A percentile compares a stretch with the other conserved stretches of the same genome.
These are phyloP conservation scores for Drosophila pegasa DNA, from an alignment of 2,888 invertebrate genomes.

Conservation along the genomic window DNA sequence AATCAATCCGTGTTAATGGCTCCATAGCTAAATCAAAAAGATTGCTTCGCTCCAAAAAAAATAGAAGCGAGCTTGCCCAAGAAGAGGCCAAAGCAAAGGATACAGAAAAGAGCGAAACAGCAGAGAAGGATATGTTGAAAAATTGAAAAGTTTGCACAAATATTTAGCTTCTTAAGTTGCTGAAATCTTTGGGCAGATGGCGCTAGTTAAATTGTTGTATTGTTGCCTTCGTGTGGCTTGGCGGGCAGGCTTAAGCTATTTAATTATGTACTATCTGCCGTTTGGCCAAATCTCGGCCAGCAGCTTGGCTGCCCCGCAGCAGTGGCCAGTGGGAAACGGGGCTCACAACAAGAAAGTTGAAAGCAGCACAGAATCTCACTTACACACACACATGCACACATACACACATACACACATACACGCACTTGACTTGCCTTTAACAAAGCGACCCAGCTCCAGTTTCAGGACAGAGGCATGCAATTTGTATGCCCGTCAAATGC, in stretches of 20 bases:
- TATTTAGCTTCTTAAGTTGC: constrained; percentile 69
- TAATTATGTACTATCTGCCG: constrained; percentile 70
- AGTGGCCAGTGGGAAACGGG: constrained; percentile 17
- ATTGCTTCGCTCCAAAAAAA: constrained; percentile 48
- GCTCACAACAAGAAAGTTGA: constrained; percentile 43
- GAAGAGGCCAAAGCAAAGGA: not conserved
- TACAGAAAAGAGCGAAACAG: constrained; percentile 1
- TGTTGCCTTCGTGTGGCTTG: constrained; percentile 31
- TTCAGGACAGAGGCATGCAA: constrained; percentile 51
- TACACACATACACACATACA: constrained; percentile 23
- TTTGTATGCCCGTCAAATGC: constrained; percentile 80
- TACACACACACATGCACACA: constrained; percentile 21
- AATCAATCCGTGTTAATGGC: constrained; percentile 79
- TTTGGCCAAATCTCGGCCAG: constrained; percentile 41
- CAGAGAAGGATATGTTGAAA: constrained; percentile 35
- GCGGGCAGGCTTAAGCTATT: constrained; percentile 64
- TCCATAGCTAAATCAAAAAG: constrained; percentile 73
- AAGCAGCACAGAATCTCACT: constrained; percentile 25
- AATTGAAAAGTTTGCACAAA: constrained; percentile 66
- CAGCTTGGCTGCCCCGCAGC: constrained; percentile 53
- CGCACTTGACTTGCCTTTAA: constrained; percentile 41
- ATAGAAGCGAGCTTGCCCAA: not conserved
- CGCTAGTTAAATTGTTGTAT: constrained; percentile 55
- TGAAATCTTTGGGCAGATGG: constrained; percentile 54
- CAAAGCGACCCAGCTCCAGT: constrained; percentile 38